phyloP scores from a whole-genome alignment of 2,888 invertebrate species.

The Morpho achilles region DNA sequence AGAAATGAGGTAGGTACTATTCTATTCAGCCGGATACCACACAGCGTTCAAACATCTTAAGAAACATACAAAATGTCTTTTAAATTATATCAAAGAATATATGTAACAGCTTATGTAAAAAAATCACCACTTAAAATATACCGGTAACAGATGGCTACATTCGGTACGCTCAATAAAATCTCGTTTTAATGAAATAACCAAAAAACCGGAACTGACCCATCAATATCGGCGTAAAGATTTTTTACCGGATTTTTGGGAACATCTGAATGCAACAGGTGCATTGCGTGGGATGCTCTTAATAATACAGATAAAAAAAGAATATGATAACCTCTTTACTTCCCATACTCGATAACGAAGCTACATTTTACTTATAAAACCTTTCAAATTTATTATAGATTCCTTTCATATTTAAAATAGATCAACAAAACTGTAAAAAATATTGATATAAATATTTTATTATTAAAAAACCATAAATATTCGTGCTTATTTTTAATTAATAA shows the following conservation, averaged over 20 bases:
- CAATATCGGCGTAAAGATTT: conserved; percentile 50
- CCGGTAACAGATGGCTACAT: conserved; percentile 35
- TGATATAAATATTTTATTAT: background rate
- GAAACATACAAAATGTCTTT: too few relatives aligned
- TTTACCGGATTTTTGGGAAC: conserved; percentile 48
- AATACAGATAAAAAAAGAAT: conserved; percentile 12
- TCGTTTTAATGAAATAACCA: conserved; percentile 36
- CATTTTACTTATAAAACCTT: too few relatives aligned
- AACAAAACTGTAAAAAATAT: background rate
- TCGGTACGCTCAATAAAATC: conserved; percentile 39
- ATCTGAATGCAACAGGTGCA: conserved; percentile 53
- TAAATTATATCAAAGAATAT: too few relatives aligned
- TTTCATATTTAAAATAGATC: too few relatives aligned
- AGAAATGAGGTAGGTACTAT: too few relatives aligned
- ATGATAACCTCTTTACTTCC: conserved; percentile 11
- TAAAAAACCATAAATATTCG: too few relatives aligned
- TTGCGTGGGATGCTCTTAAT: conserved; percentile 31
- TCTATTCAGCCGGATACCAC: too few relatives aligned
- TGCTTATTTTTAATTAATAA: too few relatives aligned
- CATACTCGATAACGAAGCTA: conserved; percentile 16
- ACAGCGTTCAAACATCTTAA: too few relatives aligned
- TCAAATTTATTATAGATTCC: too few relatives aligned
- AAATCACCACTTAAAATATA: conserved; percentile 16
- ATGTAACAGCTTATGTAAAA: too few relatives aligned
- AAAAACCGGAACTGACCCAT: conserved; percentile 52